A percentile compares a stretch with the other conserved stretches of the same genome.
These are phyloP conservation scores for Lepetodrilus schrolli DNA, from an alignment of 2,888 invertebrate genomes.

Conservation along the genomic window DNA sequence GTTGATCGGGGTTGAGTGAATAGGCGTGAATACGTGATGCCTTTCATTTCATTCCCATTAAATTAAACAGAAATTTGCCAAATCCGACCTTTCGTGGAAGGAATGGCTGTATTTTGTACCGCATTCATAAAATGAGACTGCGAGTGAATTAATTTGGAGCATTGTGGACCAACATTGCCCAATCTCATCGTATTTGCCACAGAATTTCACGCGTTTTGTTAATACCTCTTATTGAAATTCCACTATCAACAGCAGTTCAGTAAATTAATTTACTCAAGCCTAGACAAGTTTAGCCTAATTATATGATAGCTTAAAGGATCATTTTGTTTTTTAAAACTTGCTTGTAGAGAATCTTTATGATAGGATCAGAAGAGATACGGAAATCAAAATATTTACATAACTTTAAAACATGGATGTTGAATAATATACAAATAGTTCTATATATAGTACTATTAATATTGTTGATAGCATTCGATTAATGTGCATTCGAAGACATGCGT, in stretches of 20 bases:
- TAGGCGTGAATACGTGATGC: background rate
- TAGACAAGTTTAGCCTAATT: background rate
- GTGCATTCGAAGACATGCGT: too few species aligned
- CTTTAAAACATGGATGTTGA: too few species aligned
- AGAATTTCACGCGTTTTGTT: slow-evolving; percentile 26
- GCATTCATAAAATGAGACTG: background rate
- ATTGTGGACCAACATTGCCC: background rate
- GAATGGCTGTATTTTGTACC: background rate
- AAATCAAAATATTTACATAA: too few species aligned
- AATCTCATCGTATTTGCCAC: background rate
- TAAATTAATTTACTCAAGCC: background rate
- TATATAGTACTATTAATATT: too few species aligned
- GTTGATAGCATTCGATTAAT: too few species aligned
- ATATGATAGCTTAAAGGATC: slow-evolving; percentile 1
- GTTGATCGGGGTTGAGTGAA: background rate
- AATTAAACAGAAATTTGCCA: slow-evolving; percentile 28
- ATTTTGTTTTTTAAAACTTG: too few species aligned
- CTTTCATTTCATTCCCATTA: slow-evolving; percentile 29
- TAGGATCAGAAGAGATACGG: too few species aligned
- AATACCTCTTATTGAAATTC: slow-evolving; percentile 10
- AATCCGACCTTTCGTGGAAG: slow-evolving; percentile 1
- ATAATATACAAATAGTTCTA: too few species aligned
- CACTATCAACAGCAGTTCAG: background rate
- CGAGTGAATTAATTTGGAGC: slow-evolving; percentile 29
- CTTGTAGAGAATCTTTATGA: too few species aligned